phyloP scores from a whole-genome alignment of 2,797 vertebrate species.

The Enteromius paludinosus region DNA sequence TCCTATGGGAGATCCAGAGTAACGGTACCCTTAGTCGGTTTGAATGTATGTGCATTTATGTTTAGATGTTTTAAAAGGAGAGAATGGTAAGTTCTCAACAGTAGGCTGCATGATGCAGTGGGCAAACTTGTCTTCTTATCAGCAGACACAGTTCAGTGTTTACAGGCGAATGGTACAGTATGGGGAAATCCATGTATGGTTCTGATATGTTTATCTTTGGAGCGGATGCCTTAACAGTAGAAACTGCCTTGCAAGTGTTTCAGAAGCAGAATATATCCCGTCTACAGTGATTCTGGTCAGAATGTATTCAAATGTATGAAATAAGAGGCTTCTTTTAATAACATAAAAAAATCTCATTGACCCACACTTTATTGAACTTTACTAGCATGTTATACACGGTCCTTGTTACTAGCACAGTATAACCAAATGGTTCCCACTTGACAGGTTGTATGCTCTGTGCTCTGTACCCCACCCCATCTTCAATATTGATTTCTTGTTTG shows the following conservation, averaged over 20 bases:
- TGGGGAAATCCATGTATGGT: background rate
- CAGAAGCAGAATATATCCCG: background rate
- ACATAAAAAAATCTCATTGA: background rate
- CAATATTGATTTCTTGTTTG: background rate
- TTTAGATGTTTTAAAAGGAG: background rate
- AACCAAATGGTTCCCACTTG: background rate
- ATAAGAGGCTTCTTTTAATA: background rate
- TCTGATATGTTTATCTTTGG: conserved; percentile 7
- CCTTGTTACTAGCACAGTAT: background rate
- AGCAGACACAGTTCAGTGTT: background rate
- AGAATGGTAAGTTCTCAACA: background rate
- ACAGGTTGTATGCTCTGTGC: background rate
- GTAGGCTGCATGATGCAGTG: background rate
- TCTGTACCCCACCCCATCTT: background rate
- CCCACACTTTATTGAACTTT: background rate
- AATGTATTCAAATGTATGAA: too few species aligned
- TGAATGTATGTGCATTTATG: background rate
- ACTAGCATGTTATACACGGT: background rate
- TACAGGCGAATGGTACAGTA: background rate
- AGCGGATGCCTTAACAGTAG: background rate
- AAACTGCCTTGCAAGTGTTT: background rate
- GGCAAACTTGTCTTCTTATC: background rate
- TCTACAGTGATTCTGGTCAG: background rate
- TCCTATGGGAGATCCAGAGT: background rate
- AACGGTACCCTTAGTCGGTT: background rate